phyloP scores from a whole-genome alignment of 1,140 invertebrate genomes.

The Papilio glaucus region DNA sequence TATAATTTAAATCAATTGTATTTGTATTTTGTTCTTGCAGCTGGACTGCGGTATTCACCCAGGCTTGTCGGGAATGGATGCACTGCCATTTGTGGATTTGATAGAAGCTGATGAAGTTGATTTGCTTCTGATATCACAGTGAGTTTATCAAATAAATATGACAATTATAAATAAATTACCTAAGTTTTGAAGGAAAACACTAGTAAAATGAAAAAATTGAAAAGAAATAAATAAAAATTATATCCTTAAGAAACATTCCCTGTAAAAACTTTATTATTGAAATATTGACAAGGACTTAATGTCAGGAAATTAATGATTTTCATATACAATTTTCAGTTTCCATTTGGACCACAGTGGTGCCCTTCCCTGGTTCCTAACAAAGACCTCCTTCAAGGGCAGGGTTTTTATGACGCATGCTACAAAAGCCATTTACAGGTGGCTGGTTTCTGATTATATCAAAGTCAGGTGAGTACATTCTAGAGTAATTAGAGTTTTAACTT shows the following conservation, averaged over 20 bases:
- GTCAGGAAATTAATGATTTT: neutral
- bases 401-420: constrained; percentile 99
- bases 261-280: too few species aligned
- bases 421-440: constrained; percentile 99
- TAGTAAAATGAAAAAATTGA: too few species aligned
- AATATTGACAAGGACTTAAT: too few species aligned
- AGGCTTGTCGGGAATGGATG: constrained; percentile 97
- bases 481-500: too few species aligned
- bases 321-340: constrained; percentile 87
- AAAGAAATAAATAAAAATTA: neutral
- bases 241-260: neutral
- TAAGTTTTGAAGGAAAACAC: too few species aligned
- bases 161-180: too few species aligned
- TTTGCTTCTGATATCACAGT: constrained; percentile 97
- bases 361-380: constrained; percentile 98
- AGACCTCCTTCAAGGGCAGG: constrained; percentile 98
- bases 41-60: constrained; percentile 99
- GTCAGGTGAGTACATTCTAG: constrained; percentile 87
- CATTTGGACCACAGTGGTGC: constrained; percentile 99
- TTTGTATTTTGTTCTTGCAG: constrained; percentile 75
- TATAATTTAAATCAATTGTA: neutral
- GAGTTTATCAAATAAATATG: constrained; percentile 79
- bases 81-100: constrained; percentile 98
- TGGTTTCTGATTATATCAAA: constrained; percentile 99
- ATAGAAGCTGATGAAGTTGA: constrained; percentile 99